Evolutionary conservation across 2,797 vertebrate genomes (phyloP), one percentile per base, ranked within the genome.

Genomic region (Momotus momota): DNA sequence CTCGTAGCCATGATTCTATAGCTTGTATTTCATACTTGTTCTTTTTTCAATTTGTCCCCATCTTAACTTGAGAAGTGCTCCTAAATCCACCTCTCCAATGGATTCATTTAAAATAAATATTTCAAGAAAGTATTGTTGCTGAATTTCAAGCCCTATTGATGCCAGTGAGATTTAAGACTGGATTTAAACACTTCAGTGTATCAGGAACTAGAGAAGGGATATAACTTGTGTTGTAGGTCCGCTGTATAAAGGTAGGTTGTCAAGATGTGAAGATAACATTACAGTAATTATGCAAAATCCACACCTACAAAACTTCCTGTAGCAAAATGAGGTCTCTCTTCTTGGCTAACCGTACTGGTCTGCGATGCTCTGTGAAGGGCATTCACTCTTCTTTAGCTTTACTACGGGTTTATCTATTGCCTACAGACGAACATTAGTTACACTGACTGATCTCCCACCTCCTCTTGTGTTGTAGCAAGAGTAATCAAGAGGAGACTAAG

Each of bases 161-260:
- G 16, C 19, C 75, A 49, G 11, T 35, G 45, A 79, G 45, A 81
- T 78, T 86, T 49, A 45, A 57, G 43, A 33, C 26, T n/a, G 19
- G 41, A 45, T 23, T 45, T 26, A 10, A 35, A 22, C 6, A 13
- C 18, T 26, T 26, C 14, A 14, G 29, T 41, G 38, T 20, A 83
- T 40, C 19, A 6, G 62, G 69, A 54, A 41, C 62, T 14, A 3
- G 60, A 38, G 17, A 43, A 38, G 33, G 20, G 49, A 15, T 5
- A 3, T 1, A 25, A 31, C 1, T 0, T 1, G 20, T 58, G 54
- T 9, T 16, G 20, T 4, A 31, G 40, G 43, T 70, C 90, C 61
- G 49, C n/a, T 51, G 65, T 20, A 9, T 7, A 48, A 31, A 60
- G 31, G 5, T 1, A 22, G 31, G 13, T 1, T 61, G 71, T 48